These are phyloP conservation scores for Eubucco bourcierii DNA, from an alignment of 2,113 vertebrate species.

Conservation along the genomic window DNA sequence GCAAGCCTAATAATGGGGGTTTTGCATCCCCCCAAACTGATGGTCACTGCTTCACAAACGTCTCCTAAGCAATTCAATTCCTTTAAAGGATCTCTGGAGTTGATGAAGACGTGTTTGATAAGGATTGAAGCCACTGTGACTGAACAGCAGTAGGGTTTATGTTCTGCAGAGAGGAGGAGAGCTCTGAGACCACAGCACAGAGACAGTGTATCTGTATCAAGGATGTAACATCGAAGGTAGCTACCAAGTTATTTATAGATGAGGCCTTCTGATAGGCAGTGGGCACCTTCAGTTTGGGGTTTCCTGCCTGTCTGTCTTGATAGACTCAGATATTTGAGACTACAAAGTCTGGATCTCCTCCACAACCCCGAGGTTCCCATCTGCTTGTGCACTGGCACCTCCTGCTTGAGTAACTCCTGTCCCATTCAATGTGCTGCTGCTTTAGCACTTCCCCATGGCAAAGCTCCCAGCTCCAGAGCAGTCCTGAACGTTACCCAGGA, in stretches of 20 bases:
- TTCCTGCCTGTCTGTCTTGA: neutral
- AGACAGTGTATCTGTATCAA: neutral
- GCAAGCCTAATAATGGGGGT: neutral
- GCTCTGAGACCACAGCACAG: neutral
- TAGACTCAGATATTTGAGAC: neutral
- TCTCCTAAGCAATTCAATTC: neutral
- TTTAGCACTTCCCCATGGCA: neutral
- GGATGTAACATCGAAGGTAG: neutral
- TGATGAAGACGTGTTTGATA: neutral
- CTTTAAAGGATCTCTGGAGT: neutral
- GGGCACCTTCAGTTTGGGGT: neutral
- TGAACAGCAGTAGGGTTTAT: neutral
- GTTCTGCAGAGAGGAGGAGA: neutral
- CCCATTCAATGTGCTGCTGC: neutral
- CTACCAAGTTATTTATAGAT: neutral
- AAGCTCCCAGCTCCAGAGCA: neutral
- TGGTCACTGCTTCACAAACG: neutral
- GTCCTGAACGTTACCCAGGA: neutral
- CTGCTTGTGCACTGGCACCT: accelerated
- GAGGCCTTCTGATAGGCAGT: neutral
- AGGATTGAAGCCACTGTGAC: neutral
- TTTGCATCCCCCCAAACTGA: neutral
- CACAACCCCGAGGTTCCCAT: accelerated
- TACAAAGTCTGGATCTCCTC: neutral
- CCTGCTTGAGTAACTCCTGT: accelerated